These are phyloP conservation scores for Acanthaster planci DNA, from an alignment of 35 echinoderm and acorn worm genomes.

Conservation along the genomic window DNA sequence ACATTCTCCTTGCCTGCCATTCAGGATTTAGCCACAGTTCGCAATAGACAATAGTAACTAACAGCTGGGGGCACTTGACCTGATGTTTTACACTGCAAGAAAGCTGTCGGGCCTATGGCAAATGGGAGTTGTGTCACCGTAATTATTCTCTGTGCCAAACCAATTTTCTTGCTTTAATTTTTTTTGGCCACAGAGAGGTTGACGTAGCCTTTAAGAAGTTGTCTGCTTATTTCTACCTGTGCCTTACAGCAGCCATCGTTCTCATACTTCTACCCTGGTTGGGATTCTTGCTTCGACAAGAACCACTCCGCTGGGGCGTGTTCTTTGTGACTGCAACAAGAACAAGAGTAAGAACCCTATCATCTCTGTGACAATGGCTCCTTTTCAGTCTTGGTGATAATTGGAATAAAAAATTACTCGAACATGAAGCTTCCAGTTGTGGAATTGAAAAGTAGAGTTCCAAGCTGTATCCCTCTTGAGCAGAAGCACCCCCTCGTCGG, in stretches of 20 bases:
- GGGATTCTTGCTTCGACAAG: conserved; percentile 52
- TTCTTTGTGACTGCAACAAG: conserved; percentile 67
- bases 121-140: too few species aligned
- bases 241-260: conserved; percentile 45
- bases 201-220: conserved; percentile 12
- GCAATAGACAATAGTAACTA: too few species aligned
- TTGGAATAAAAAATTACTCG: neutral
- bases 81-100: too few species aligned
- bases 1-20: too few species aligned
- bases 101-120: too few species aligned
- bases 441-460: neutral
- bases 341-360: conserved; percentile 64
- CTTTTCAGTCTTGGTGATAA: neutral
- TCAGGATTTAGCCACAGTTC: too few species aligned
- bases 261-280: conserved; percentile 69
- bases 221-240: conserved; percentile 72
- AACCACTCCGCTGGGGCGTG: conserved; percentile 66
- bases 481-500: too few species aligned
- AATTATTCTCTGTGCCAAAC: neutral
- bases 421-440: neutral
- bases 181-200: neutral
- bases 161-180: neutral
- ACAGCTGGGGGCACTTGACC: too few species aligned
- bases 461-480: too few species aligned
- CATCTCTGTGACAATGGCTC: neutral